phyloP scores from a whole-genome alignment of 2,113 vertebrate species.

The Aythya baeri region DNA sequence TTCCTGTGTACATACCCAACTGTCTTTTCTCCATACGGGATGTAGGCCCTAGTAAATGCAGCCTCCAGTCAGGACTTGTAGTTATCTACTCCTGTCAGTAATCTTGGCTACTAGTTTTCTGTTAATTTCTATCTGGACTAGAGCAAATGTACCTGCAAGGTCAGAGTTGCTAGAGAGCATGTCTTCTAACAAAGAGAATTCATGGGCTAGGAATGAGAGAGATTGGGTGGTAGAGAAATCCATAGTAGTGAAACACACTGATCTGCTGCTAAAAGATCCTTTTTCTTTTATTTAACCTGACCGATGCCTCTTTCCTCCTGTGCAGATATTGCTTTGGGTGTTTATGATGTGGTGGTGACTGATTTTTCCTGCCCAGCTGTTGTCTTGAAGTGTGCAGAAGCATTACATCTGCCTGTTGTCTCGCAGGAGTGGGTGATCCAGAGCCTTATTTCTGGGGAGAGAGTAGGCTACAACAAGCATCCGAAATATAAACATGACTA shows the following conservation, averaged over 20 bases:
- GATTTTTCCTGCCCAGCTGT: slow-evolving; percentile 83
- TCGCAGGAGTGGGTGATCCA: slow-evolving; percentile 96
- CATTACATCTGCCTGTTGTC: slow-evolving; percentile 86
- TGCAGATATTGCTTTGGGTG: slow-evolving; percentile 85
- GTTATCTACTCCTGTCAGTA: not conserved
- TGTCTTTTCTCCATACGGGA: not conserved
- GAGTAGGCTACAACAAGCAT: slow-evolving; percentile 83
- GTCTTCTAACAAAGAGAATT: not conserved
- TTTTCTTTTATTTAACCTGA: not conserved
- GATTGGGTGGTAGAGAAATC: not conserved
- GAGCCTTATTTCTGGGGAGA: slow-evolving; percentile 89
- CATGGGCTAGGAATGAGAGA: not conserved
- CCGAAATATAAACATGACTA: slow-evolving; percentile 86
- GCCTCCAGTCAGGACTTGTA: not conserved
- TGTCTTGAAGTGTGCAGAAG: slow-evolving; percentile 82
- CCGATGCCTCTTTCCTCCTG: slow-evolving; percentile 7
- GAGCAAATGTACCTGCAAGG: not conserved
- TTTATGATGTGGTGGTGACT: slow-evolving; percentile 90
- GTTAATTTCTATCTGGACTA: not conserved
- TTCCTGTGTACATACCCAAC: not conserved
- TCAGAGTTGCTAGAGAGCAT: not conserved
- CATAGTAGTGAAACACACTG: not conserved
- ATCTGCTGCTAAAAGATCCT: not conserved
- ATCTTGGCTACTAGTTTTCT: not conserved
- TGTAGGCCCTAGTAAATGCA: not conserved